Evolutionary conservation across 1,140 invertebrate species (phyloP).

Genomic region (Myzus persicae): DNA sequence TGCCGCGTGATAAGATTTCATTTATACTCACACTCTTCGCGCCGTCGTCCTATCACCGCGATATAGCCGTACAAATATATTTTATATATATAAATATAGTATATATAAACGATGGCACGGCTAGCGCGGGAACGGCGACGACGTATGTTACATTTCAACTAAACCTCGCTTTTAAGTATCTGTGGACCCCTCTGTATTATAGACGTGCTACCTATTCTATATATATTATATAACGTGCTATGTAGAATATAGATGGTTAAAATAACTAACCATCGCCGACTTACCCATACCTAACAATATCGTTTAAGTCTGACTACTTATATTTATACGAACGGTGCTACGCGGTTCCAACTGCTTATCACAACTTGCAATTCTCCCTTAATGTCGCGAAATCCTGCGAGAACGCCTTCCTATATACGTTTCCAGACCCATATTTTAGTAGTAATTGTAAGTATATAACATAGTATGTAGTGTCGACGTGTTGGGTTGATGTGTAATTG

Average conservation of each 20-base stretch:
- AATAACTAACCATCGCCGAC: neutral
- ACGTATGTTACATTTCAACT: neutral
- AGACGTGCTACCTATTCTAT: no score
- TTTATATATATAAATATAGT: neutral
- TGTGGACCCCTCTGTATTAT: neutral
- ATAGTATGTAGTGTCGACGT: neutral
- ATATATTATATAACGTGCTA: no score
- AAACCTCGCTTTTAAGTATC: neutral
- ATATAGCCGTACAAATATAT: conserved; percentile 44
- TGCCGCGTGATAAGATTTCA: neutral
- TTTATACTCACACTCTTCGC: neutral
- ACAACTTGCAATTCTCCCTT: neutral
- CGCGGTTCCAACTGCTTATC: neutral
- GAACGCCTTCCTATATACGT: neutral
- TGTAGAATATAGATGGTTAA: neutral
- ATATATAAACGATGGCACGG: conserved; percentile 43
- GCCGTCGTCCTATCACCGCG: neutral
- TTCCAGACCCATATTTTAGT: neutral
- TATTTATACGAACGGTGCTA: neutral
- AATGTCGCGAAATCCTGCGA: neutral
- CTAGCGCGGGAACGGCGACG: conserved; percentile 24
- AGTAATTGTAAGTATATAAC: neutral
- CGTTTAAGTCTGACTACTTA: neutral
- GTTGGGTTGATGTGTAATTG: neutral
- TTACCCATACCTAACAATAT: neutral